Conservation (phyloP, 2,113 vertebrate species). For the Nothoprocta perdicaria region DNA sequence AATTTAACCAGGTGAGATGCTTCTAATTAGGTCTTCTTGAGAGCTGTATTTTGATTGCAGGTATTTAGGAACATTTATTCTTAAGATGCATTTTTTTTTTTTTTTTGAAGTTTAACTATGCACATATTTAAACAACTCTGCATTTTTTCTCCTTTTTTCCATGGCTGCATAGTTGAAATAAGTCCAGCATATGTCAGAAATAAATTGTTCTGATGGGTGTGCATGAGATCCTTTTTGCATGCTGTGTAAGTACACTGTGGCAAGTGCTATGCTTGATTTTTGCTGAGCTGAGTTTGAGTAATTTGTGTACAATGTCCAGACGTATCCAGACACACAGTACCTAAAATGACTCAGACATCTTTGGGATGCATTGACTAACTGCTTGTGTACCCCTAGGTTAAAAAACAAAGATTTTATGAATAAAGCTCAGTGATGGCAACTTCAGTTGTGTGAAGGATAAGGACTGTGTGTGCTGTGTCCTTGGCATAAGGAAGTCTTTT, state of each 20-base stretch:
- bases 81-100: neutral
- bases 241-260: neutral
- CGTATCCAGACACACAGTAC: neutral
- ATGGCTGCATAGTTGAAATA: neutral
- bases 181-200: neutral
- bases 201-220: neutral
- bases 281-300: neutral
- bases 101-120: neutral
- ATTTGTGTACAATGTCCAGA: neutral
- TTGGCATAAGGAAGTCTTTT: neutral
- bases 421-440: fast-evolving
- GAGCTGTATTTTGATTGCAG: neutral
- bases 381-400: neutral
- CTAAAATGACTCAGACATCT: neutral
- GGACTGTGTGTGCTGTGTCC: neutral
- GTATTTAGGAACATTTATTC: neutral
- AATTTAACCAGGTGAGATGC: neutral
- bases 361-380: neutral
- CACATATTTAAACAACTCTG: neutral
- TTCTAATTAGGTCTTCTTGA: neutral
- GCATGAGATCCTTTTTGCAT: neutral
- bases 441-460: neutral
- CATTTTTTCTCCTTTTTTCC: neutral
- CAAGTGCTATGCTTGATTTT: neutral
- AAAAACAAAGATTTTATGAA: neutral